Percentiles rank a stretch among this genome's conserved stretches.
phyloP scores from a whole-genome alignment of 2,797 vertebrate genomes.

The Florisuga fusca region DNA sequence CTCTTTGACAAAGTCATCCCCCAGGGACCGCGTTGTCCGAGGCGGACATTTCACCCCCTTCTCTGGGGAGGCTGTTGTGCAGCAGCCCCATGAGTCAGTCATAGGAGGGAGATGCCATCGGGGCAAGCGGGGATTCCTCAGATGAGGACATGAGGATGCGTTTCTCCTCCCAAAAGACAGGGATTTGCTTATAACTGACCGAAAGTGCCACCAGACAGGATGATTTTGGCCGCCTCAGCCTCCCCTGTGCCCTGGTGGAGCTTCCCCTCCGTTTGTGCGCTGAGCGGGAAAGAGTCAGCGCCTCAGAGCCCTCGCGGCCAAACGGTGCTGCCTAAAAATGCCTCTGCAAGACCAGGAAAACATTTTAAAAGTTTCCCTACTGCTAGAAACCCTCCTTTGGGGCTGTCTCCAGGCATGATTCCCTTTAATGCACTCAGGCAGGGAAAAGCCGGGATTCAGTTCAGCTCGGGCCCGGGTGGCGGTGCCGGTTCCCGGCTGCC shows the following conservation, averaged over 20 bases:
- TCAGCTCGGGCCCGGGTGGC: no score
- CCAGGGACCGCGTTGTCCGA: rapidly evolving
- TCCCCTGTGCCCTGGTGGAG: not conserved
- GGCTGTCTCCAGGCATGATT: no score
- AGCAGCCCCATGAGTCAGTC: not conserved
- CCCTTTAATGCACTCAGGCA: no score
- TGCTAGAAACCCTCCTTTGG: rapidly evolving
- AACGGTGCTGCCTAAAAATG: not conserved
- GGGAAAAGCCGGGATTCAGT: no score
- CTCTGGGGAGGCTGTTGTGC: not conserved
- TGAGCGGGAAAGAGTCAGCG: no score
- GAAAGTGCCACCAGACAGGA: rapidly evolving
- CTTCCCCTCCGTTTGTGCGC: rapidly evolving
- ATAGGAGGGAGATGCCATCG: rapidly evolving
- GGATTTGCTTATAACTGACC: not conserved
- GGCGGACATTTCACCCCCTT: not conserved
- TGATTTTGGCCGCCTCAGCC: not conserved
- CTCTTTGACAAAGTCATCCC: not conserved
- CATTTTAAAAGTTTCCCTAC: not conserved
- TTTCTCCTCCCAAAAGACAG: not conserved
- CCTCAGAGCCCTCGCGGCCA: no score
- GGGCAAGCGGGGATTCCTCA: not conserved
- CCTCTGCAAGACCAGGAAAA: not conserved
- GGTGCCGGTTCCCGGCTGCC: not conserved
- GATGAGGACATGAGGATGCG: rapidly evolving